Evolutionary conservation across 2,888 invertebrate genomes (phyloP), one percentile per base, ranked within the genome.

Genomic region (Erebia palarica): DNA sequence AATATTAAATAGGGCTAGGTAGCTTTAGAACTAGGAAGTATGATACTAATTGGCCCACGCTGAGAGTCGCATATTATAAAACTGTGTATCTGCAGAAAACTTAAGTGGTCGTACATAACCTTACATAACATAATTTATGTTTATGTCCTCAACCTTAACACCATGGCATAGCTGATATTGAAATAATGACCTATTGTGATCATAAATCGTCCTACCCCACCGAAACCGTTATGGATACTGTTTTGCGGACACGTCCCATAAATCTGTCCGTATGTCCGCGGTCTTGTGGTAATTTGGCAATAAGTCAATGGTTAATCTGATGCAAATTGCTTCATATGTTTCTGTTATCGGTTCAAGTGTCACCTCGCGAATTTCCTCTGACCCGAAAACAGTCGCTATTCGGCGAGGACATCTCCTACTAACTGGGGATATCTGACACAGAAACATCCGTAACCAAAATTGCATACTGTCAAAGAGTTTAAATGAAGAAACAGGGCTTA

Each of bases 301-400:
- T 86, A 87, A 84, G 81, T 88, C 86, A 87, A 80, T 78, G 80
- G 78, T 81, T 85, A 88, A 87, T 86, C 84, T 82, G 83, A 87
- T 89, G 90, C 86, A 87, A 88, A 89, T 89, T 86, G 85, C 77
- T 76, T 75, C 77, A 75, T 76, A 73, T 73, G 68, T 73, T 75
- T 70, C 70, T 65, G 69, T 76, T 74, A 76, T 73, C 73, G 71
- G 66, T 73, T 71, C 58, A 65, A 69, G 69, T 75, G 73, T 75
- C 73, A 68, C 65, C 68, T 69, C 55, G 71, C 68, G 71, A 71
- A 69, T 73, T 75, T 73, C 68, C 58, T 68, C 66, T 73, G 73
- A 71, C 73, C 74, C 63, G 60, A 69, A 74, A 73, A 70, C 60
- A 66, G 63, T 66, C 59, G 27, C 49, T 72, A 70, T 69, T 69